Evolutionary conservation across 2,888 invertebrate genomes (phyloP), one percentile per base, ranked within the genome.

Genomic region (Drosophila yooni): DNA sequence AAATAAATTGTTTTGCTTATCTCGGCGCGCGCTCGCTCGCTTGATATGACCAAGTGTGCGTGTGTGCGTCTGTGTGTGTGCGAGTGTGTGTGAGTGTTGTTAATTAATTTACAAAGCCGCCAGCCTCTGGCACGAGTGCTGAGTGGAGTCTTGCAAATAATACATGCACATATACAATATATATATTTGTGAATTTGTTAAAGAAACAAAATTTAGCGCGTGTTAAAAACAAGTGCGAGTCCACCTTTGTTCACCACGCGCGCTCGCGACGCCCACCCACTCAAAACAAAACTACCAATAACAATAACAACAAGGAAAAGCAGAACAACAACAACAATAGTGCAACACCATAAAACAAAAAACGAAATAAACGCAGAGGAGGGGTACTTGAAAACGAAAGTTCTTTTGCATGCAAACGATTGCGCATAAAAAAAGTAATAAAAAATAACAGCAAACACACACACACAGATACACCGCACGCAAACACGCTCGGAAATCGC

Each of bases 1-100:
- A 90, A 86, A 90, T 91, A 91, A 85, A 91, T 89, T 89, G 88
- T 70, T 83, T 78, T 73, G 90, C 90, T 91, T 91, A 87, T 87
- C 87, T 85, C 87, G 74, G 61, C 69, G 78, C 87, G 84, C 80
- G 83, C 68, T 46, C 25, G 73, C 76, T 40, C 61, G 78, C 70
- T 82, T 84, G 79, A 87, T 84, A 79, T 74, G 78, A 65, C 53
- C 50, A 52, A 46, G 58, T 68, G 61, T 68, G 70, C 64, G 65
- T 51, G 70, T 68, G 70, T 58, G 66, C 62, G 69, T 70, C 73
- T 60, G 73, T 56, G 74, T 65, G 61, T 58, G 60, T 58, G 66
- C 59, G 57, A 53, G 61, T 70, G 64, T 67, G 74, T 76, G 67
- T 70, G 29, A 48, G 88, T 90, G 77, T 76, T 88, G 88, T 90